Evolutionary conservation across 2,888 invertebrate genomes (phyloP), one percentile per base, ranked within the genome.

Genomic region (Ganaspis brasiliensis): DNA sequence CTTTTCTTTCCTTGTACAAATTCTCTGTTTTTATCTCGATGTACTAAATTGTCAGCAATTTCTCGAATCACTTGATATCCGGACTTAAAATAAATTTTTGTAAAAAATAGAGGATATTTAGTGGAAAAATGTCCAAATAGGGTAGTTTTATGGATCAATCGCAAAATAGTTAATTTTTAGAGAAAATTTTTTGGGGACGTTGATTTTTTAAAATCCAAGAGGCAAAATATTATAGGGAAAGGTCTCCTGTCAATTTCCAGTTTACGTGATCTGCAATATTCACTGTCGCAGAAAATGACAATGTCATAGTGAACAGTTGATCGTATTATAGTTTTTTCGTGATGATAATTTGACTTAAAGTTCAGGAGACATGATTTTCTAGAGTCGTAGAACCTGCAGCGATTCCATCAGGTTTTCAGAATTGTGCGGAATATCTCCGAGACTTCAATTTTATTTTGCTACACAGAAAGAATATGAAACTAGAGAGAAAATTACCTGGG

Each of bases 201-300:
- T n/a, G n/a, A n/a, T n/a, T n/a, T n/a, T n/a, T n/a, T n/a, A n/a
- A n/a, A n/a, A n/a, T n/a, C n/a, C n/a, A n/a, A n/a, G n/a, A n/a
- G n/a, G n/a, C n/a, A n/a, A n/a, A n/a, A n/a, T n/a, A n/a, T n/a
- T n/a, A n/a, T n/a, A n/a, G n/a, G n/a, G n/a, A n/a, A n/a, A n/a
- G n/a, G n/a, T n/a, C n/a, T n/a, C n/a, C n/a, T 52, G 52, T n/a
- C 52, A 52, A n/a, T 52, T 52, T 52, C 12, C 52, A 16, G 52
- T 19, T 16, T 87, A 87, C 87, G 87, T 87, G 87, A 87, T 85
- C 86, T 84, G 79, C 81, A 80, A 40, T n/a, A n/a, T n/a, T n/a
- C n/a, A n/a, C n/a, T n/a, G n/a, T 73, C 77, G 70, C 73, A 80
- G 83, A 86, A 87, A 85, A 85, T 85, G 79, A 59, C 77, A 73